These are phyloP conservation scores for Gobionotothen gibberifrons DNA, from an alignment of 2,797 vertebrate genomes.

Conservation along the genomic window DNA sequence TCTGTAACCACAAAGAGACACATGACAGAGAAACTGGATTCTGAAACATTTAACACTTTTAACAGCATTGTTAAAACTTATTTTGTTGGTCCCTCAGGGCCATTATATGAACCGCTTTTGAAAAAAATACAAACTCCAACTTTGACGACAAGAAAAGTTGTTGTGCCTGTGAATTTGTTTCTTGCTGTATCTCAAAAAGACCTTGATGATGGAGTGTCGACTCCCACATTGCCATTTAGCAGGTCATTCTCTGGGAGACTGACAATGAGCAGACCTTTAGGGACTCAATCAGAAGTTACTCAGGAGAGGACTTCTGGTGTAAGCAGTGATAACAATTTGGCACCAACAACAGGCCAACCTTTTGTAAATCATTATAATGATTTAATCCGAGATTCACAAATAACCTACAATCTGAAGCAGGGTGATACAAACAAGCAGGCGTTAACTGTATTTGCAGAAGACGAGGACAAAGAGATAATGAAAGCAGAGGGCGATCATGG, in stretches of 20 bases:
- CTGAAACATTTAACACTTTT: constrained; percentile 18
- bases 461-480: constrained; percentile 23
- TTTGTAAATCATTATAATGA: constrained; percentile 12
- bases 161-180: constrained; percentile 10
- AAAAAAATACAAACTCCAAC: constrained; percentile 19
- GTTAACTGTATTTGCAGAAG: constrained; percentile 18
- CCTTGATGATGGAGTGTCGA: constrained; percentile 3
- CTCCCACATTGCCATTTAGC: constrained; percentile 15
- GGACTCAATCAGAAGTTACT: constrained; percentile 34
- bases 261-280: constrained; percentile 15
- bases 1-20: constrained; percentile 31
- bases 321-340: background rate
- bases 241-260: constrained; percentile 15
- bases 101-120: constrained; percentile 3
- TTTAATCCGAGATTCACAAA: constrained; percentile 22
- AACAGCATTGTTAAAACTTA: constrained; percentile 43
- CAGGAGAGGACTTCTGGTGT: constrained; percentile 8
- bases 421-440: constrained; percentile 38
- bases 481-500: constrained; percentile 18
- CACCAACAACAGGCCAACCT: constrained; percentile 4
- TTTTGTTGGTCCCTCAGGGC: constrained; percentile 25
- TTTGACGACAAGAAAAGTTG: background rate
- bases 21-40: constrained; percentile 21
- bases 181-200: constrained; percentile 19
- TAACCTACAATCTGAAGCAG: constrained; percentile 10